These are phyloP conservation scores for Cynocephalus volans DNA, from an alignment of 2,113 vertebrate genomes.

Conservation along the genomic window DNA sequence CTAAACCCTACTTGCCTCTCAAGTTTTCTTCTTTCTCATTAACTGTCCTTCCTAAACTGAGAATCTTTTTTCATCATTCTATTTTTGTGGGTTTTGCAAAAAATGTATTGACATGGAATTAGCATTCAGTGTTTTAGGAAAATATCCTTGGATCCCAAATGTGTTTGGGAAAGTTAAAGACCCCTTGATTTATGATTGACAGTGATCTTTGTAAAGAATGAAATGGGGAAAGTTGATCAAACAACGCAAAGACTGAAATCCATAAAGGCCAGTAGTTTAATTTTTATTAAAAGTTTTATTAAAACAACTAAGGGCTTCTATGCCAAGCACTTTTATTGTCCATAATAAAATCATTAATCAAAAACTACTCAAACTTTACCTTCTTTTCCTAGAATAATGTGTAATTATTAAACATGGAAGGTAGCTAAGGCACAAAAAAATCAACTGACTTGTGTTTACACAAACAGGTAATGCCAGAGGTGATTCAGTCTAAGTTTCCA, in stretches of 20 bases:
- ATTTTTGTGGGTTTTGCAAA: constrained; percentile 41
- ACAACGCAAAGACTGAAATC: not conserved
- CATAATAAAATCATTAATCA: constrained; percentile 27
- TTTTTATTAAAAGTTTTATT: not conserved
- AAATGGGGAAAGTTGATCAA: not conserved
- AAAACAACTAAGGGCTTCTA: constrained; percentile 16
- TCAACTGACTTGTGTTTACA: not conserved
- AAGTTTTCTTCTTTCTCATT: constrained; percentile 33
- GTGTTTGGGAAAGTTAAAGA: not conserved
- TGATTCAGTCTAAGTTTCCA: not conserved
- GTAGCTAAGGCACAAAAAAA: not conserved
- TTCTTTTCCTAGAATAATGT: constrained; percentile 41
- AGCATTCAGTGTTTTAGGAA: not conserved
- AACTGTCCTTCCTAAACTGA: constrained; percentile 33
- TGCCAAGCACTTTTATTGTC: not conserved
- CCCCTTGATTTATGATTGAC: not conserved
- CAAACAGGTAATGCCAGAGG: not conserved
- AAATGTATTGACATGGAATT: constrained; percentile 22
- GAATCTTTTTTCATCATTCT: not conserved
- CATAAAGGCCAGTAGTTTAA: not conserved
- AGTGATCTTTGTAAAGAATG: constrained; percentile 44
- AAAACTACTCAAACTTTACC: not conserved
- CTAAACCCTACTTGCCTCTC: not conserved
- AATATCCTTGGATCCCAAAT: constrained; percentile 42
- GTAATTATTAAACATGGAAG: not conserved